Conservation (phyloP, 2,797 vertebrate species). For the Schizothorax lantsangensis region DNA sequence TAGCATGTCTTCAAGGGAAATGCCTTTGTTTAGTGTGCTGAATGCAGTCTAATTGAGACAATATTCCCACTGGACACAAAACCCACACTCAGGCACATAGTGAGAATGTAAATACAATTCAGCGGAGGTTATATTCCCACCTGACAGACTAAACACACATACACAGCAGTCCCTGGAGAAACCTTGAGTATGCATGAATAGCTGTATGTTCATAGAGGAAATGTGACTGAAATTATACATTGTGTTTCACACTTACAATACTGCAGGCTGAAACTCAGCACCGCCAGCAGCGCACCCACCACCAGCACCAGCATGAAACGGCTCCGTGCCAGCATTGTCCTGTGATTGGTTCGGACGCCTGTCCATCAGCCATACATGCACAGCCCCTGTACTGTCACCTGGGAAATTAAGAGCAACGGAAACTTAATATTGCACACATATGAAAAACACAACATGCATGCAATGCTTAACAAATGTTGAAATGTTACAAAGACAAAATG, state of each 20-base stretch:
- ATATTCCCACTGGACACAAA: conserved; percentile 68
- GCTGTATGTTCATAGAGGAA: conserved; percentile 11
- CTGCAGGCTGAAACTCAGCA: conserved; percentile 65
- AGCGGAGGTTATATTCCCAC: background rate
- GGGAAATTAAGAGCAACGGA: conserved; percentile 32
- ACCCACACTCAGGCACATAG: conserved; percentile 62
- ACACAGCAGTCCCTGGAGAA: conserved; percentile 56
- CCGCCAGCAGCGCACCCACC: conserved; percentile 56
- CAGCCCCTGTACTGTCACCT: conserved; percentile 39
- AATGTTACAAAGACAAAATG: background rate
- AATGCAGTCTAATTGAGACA: conserved; percentile 21
- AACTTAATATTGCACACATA: conserved; percentile 12
- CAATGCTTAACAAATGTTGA: background rate
- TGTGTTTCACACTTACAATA: conserved; percentile 65
- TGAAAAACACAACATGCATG: background rate
- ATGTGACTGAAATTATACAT: background rate
- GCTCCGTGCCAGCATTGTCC: conserved; percentile 63
- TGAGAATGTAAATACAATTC: conserved; percentile 17
- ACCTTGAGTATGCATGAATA: background rate
- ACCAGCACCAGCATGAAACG: conserved; percentile 63
- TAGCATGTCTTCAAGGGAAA: conserved; percentile 40
- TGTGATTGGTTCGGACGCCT: conserved; percentile 47
- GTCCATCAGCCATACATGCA: conserved; percentile 61
- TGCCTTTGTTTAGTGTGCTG: conserved; percentile 41
- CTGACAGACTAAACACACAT: conserved; percentile 51